phyloP scores from a whole-genome alignment of 1,140 invertebrate species.

The Ips typographus region DNA sequence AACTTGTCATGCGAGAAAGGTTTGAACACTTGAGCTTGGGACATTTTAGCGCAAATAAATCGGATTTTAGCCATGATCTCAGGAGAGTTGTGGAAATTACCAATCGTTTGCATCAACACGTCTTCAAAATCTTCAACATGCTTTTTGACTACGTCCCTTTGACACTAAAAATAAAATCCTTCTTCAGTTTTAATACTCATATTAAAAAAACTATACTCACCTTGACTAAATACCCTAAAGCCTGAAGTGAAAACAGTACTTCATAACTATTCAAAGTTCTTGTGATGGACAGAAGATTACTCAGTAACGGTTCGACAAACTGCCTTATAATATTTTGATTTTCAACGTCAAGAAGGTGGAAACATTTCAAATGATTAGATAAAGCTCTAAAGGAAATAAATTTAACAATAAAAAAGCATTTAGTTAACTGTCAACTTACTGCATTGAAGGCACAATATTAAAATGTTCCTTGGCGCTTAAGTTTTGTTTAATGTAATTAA shows the following conservation, averaged over 20 bases:
- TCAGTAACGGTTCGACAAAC: conserved; percentile 4
- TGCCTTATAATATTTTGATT: conserved; percentile 12
- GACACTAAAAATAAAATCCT: conserved; percentile 12
- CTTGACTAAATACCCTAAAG: conserved; percentile 22
- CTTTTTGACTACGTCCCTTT: conserved; percentile 4
- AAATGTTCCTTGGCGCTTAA: too few species aligned
- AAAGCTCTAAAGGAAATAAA: conserved; percentile 18
- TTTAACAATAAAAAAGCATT: not conserved
- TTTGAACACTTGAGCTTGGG: conserved; percentile 15
- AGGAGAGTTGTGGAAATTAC: not conserved
- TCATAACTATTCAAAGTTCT: conserved; percentile 11
- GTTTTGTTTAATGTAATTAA: conserved; percentile 9
- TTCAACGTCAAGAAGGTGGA: not conserved
- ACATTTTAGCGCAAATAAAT: conserved; percentile 21
- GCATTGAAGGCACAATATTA: conserved; percentile 7
- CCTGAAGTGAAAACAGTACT: conserved; percentile 9
- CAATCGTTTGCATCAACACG: conserved; percentile 7
- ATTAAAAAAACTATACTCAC: conserved; percentile 12
- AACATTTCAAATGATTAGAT: conserved; percentile 11
- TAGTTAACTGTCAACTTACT: conserved; percentile 14
- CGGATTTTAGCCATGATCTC: conserved; percentile 21
- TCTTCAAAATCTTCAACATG: conserved; percentile 23
- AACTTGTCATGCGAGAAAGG: conserved; percentile 14
- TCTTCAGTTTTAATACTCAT: not conserved
- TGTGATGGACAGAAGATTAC: conserved; percentile 3